Evolutionary conservation across 2,797 vertebrate species (phyloP), one percentile per base, ranked within the genome.

Genomic region (Siniperca undulata): DNA sequence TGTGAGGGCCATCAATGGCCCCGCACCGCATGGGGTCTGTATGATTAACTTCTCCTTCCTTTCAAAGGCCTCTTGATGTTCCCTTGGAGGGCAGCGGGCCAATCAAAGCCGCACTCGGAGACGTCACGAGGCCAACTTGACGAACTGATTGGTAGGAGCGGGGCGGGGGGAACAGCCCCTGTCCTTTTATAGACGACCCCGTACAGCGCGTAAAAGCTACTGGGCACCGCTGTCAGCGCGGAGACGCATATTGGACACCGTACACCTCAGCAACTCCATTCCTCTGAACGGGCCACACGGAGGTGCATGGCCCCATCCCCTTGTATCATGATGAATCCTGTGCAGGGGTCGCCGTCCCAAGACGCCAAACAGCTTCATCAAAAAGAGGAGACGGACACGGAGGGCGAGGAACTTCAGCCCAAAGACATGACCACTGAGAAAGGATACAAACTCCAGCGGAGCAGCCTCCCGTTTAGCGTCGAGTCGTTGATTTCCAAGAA

Each of bases 401-500:
- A 96, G 42, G 89, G 89, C 74, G 95, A 96, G 78, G 95, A 95
- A 5, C 76, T 85, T 13, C 93, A 93, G 75, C 92, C 94, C 6
- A 94, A 89, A 92, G 95, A 96, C 78, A 91, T 93, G 93, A 93
- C 83, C 62, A 88, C 91, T 0, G 95, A 94, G 68, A 95, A 94
- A 83, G 95, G 93, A 92, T 94, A 89, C 90, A 96, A 95, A 86
- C 79, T 52, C 5, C 96, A 92, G 87, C 91, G 94, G 84, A 94
- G 76, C 90, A 90, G 93, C 76, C 95, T 97, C 62, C 94, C 97
- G 65, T 97, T 97, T 69, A 97, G 97, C 72, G 97, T 97, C 13
- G 96, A 97, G 85, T 96, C 97, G 83, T 86, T 97, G 79, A 97
- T 97, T 84, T 94, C 96, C 19, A 95, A 96, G 88, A 94, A 93